Conservation (phyloP, 2,888 invertebrate species). For the Calameuta idolon region DNA sequence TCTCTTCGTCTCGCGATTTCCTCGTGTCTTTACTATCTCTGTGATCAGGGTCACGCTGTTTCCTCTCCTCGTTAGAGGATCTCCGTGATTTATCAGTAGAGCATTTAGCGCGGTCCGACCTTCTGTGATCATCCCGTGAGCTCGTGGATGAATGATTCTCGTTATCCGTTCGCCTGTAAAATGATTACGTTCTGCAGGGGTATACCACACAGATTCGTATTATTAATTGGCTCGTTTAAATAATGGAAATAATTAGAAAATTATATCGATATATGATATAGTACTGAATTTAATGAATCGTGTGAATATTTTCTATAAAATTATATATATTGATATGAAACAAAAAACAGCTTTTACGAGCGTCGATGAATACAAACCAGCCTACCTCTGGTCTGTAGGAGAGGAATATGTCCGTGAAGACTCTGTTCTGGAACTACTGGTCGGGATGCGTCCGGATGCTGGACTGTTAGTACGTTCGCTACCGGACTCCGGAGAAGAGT, state of each 20-base stretch:
- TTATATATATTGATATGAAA: slow-evolving; percentile 14
- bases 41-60: slow-evolving; percentile 46
- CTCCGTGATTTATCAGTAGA: slow-evolving; percentile 50
- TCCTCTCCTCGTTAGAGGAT: slow-evolving; percentile 54
- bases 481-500: slow-evolving; percentile 58
- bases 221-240: slow-evolving; percentile 56
- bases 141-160: slow-evolving; percentile 50
- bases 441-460: slow-evolving; percentile 27
- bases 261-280: background rate
- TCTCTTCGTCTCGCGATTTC: slow-evolving; percentile 51
- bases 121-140: slow-evolving; percentile 53
- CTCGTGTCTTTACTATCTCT: slow-evolving; percentile 49
- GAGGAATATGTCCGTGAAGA: slow-evolving; percentile 49
- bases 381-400: slow-evolving; percentile 63
- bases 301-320: background rate
- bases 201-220: slow-evolving; percentile 67
- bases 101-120: slow-evolving; percentile 42
- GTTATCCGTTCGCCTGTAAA: slow-evolving; percentile 64
- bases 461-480: slow-evolving; percentile 55
- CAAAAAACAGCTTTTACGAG: slow-evolving; percentile 11
- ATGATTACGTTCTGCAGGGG: slow-evolving; percentile 67
- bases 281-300: background rate
- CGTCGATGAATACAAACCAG: slow-evolving; percentile 48
- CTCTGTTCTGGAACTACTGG: slow-evolving; percentile 41
- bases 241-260: background rate